Evolutionary conservation across 2,888 invertebrate genomes (phyloP).

Genomic region (Achlya flavicornis): DNA sequence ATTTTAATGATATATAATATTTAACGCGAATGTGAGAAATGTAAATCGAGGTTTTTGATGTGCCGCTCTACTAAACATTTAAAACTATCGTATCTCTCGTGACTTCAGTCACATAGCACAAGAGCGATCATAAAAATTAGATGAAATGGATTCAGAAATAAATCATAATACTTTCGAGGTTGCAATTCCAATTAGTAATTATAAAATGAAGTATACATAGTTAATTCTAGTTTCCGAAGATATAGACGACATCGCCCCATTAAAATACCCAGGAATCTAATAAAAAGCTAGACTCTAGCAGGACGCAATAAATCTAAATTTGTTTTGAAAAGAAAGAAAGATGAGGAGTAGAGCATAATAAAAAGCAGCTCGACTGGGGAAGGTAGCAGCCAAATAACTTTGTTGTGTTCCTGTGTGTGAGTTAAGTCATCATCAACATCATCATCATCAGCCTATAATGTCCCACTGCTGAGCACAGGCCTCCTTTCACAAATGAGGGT

Average conservation of each 20-base stretch:
- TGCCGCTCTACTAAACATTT: background rate
- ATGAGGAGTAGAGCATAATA: no score
- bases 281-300: no score
- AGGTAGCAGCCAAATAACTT: no score
- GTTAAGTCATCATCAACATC: no score
- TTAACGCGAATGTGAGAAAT: conserved; percentile 12
- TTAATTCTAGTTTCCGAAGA: background rate
- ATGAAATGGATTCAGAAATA: background rate
- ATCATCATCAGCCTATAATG: no score
- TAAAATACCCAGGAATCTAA: background rate
- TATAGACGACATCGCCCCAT: background rate
- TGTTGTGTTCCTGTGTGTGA: no score
- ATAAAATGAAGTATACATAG: background rate
- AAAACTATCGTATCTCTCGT: background rate
- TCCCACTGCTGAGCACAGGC: no score
- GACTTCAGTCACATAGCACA: background rate
- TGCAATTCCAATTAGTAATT: background rate
- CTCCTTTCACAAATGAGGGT: no score
- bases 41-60: conserved; percentile 1
- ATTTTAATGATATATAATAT: conserved; percentile 26
- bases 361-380: no score
- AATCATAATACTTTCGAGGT: background rate
- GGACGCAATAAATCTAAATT: background rate
- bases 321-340: no score
- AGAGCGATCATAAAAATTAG: background rate